Evolutionary conservation across 2,113 vertebrate species (phyloP).

Genomic region (western clawed frog (Xenopus tropicalis)): DNA sequence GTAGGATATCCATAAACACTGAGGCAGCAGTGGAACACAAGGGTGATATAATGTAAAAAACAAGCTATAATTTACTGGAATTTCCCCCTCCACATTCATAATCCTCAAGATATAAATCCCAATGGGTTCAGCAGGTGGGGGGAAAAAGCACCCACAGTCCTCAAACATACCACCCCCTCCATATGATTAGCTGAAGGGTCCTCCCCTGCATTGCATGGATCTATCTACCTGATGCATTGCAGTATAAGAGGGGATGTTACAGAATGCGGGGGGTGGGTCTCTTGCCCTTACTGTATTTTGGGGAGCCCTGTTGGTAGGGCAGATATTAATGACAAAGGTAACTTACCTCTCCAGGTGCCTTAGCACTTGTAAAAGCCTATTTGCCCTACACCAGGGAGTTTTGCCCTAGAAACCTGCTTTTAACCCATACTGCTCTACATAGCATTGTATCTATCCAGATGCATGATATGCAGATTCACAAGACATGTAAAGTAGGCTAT

Average conservation of each 20-base stretch:
- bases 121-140: too few relatives aligned
- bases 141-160: not conserved
- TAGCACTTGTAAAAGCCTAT: not conserved
- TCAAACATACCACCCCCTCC: not conserved
- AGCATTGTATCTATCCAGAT: too few relatives aligned
- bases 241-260: constrained; percentile 37
- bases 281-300: not conserved
- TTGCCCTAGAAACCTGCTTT: not conserved
- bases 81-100: too few relatives aligned
- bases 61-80: too few relatives aligned
- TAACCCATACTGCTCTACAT: constrained; percentile 3
- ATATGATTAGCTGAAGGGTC: not conserved
- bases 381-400: not conserved
- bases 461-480: too few relatives aligned
- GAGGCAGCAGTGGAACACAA: too few relatives aligned
- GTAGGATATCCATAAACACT: too few relatives aligned
- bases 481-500: too few relatives aligned
- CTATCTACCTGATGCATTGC: constrained; percentile 44
- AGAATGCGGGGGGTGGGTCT: constrained; percentile 5
- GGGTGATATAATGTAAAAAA: too few relatives aligned
- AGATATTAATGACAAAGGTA: not conserved
- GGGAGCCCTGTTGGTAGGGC: not conserved
- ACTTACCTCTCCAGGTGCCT: not conserved
- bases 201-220: constrained; percentile 12
- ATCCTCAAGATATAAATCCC: too few relatives aligned